phyloP scores from a whole-genome alignment of 92 coral and sea anemone species.

The Actinernus sp. region DNA sequence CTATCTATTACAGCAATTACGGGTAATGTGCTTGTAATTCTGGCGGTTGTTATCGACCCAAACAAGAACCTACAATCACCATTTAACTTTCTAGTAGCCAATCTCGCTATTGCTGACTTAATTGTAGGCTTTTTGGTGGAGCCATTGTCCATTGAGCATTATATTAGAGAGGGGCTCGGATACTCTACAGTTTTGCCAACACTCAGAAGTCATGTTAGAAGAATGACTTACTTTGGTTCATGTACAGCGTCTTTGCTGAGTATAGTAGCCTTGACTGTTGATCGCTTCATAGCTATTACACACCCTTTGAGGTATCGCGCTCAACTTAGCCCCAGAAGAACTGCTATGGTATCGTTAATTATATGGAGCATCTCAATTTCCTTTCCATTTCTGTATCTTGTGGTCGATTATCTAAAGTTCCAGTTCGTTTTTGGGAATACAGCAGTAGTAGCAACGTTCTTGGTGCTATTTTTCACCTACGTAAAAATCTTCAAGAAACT shows the following conservation, averaged over 20 bases:
- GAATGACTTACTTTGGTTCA: conserved; percentile 72
- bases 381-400: conserved; percentile 81
- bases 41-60: conserved; percentile 81
- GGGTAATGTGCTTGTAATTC: conserved; percentile 76
- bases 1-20: conserved; percentile 51
- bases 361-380: conserved; percentile 79
- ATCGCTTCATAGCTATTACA: conserved; percentile 81
- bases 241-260: conserved; percentile 84
- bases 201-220: conserved; percentile 51
- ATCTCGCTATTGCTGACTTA: conserved; percentile 76
- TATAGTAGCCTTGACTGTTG: conserved; percentile 81
- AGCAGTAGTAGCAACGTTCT: conserved; percentile 79
- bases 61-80: conserved; percentile 78
- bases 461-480: conserved; percentile 61
- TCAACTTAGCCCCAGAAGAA: conserved; percentile 48
- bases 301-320: conserved; percentile 76
- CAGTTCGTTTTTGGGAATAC: conserved; percentile 90
- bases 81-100: conserved; percentile 81
- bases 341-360: conserved; percentile 41
- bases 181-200: conserved; percentile 33
- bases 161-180: conserved; percentile 66
- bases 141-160: conserved; percentile 62
- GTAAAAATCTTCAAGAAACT: conserved; percentile 53
- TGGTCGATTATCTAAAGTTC: conserved; percentile 78
- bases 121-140: conserved; percentile 72